Base-by-base conservation (phyloP, 2,888 invertebrate species). In the Vesta saturnalis region DNA sequence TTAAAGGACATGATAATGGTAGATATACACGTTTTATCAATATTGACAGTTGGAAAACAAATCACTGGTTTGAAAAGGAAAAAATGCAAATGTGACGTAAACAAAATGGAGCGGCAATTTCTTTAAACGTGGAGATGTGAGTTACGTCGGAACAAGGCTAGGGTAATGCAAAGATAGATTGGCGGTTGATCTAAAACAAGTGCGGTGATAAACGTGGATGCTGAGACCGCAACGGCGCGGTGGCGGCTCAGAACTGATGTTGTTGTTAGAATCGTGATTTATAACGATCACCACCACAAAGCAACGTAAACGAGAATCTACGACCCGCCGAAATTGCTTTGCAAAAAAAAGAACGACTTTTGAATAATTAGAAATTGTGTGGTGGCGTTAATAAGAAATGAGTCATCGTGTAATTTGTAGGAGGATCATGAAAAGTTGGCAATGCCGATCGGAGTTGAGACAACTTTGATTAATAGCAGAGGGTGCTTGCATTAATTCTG, bases 121-220 rank as follows among this genome's bases (percentile, higher is more conserved):
- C 69, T 66, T 65, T 19, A 66, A 69, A 63, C 61, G 68, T 55
- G 60, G 65, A 70, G 63, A 63, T 56, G 59, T 67, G 63, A 61
- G 69, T 62, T 64, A 59, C 64, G 70, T 68, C 68, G 69, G 69
- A 69, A 58, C 66, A 64, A 64, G 59, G 68, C 66, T 68, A 74
- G 30, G 73, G 72, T 73, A 73, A 76, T 75, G 70, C 74, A 64
- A 70, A 81, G 82, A 82, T 81, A 79, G 80, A 83, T 83, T 77
- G 82, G 79, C 79, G 82, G 82, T 81, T 81, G 82, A 81, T 81
- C 79, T 80, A 75, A 78, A 81, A 82, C 82, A 80, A 81, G 81
- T 79, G 80, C 80, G 81, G 82, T 82, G 82, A 83, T 83, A 83
- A 83, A 83, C 82, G 80, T 77, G 81, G 77, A 81, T 79, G 80